Base-by-base conservation (phyloP, 2,888 invertebrate species). In the Trichacis sp. region DNA sequence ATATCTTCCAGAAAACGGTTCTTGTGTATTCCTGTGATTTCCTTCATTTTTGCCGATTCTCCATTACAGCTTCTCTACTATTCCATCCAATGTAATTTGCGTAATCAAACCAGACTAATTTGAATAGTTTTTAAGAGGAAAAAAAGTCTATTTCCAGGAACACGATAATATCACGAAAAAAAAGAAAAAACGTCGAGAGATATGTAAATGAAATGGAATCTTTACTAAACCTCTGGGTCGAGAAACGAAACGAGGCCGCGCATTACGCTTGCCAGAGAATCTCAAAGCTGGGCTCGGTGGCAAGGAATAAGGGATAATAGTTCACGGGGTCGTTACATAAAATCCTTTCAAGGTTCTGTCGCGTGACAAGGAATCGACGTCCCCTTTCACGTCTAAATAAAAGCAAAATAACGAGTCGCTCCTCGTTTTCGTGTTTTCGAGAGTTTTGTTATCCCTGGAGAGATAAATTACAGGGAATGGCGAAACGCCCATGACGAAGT, bases 161-260 rank as follows among this genome's bases (percentile, higher is more conserved):
- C 51, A 59, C 46, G 42, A 29, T 18, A 12, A 30, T 48, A 19
- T 52, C 51, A 55, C 51, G 18, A 66, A 64, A 68, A 64, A 60
- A 64, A 60, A 36, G 48, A 64, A 68, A 64, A 60, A 64, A 60
- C 33, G 48, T 59, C 46, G 45, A 49, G 38, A 70, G 68, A 72
- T 71, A 75, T 73, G 73, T 70, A 76, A 76, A 77, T 74, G 72
- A 73, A 76, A 75, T 75, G 72, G 71, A 77, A 75, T 76, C 72
- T 75, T 76, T 72, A 53, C 69, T 71, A 68, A 72, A 73, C 62
- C 73, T 42, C 46, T 49, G n/a, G 54, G 40, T 49, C 14, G 33
- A 45, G 38, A 17, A 9, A 55, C n/a, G 18, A 40, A 38, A 29
- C 54, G 20, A 46, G 53, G 36, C 48, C 19, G 12, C 33, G 50